Base-by-base conservation (phyloP, 1,140 invertebrate species). In the Drosophila tropicalis region DNA sequence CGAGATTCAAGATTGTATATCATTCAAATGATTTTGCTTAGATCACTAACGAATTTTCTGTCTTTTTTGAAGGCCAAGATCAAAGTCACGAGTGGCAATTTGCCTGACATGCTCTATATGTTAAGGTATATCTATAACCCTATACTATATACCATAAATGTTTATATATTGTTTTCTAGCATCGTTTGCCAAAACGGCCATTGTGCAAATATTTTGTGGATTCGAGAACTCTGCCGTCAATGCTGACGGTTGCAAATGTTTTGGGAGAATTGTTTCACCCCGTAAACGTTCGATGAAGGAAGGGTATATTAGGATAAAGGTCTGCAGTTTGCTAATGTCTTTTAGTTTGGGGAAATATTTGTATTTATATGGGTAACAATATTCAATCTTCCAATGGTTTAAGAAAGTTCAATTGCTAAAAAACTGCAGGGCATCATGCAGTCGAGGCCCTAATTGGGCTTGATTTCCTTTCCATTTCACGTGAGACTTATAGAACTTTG, bases 41-140 rank as follows among this genome's bases (percentile, higher is more conserved):
- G 29, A 29, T 29, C 29, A 29, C 29, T 29, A 29, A 29, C 17
- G 15, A 15, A 51, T 51, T 51, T 22, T 51, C 72, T 71, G 64
- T 25, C 78, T 78, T 7, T 25, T 78, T 7, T 89, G 85, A 89
- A 89, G 84, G 84, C 81, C 81, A 89, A 79, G 79, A 89, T 87
- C 83, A 87, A 83, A 83, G 84, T 87, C 84, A 80, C 84, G 78
- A 68, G 76, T 54, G 67, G 71, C 75, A 55, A 70, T 70, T 65
- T 51, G 10, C 39, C 41, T 66, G 67, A 54, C 29, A 56, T 60
- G 62, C 51, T 81, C 66, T 73, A 72, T 57, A 69, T 76, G 57
- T 29, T 0, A 29, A 29, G 5, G 60, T 60, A 58, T 66, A 64
- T 41, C 47, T 62, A 29, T 12, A 19, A 32, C 34, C 3, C 60